Conservation (phyloP, 2,113 vertebrate genomes). For the Caranx melampygus region DNA sequence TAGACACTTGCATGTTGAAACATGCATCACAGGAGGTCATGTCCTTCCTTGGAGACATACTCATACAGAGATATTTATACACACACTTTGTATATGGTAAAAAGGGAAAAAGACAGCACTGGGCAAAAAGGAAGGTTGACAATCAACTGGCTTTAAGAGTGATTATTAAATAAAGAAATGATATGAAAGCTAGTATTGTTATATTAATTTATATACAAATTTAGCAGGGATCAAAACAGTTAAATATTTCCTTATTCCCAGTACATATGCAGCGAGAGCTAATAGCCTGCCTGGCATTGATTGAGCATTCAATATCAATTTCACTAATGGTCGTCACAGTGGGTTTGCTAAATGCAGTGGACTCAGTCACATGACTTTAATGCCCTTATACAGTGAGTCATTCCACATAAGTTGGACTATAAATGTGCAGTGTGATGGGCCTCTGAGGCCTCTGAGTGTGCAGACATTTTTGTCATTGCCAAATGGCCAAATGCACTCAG, state of each 20-base stretch:
- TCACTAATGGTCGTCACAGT: slow-evolving; percentile 35
- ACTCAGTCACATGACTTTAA: slow-evolving; percentile 44
- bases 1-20: not conserved
- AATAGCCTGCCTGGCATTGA: slow-evolving; percentile 10
- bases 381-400: slow-evolving; percentile 57
- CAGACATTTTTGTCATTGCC: slow-evolving; percentile 69
- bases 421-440: slow-evolving; percentile 62
- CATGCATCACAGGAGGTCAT: not conserved
- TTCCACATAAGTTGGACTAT: slow-evolving; percentile 52
- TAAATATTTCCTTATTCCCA: slow-evolving; percentile 1
- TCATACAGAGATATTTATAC: not conserved
- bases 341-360: slow-evolving; percentile 42
- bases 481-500: slow-evolving; percentile 65
- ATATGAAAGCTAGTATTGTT: not conserved
- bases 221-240: not conserved
- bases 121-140: not conserved
- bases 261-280: not conserved
- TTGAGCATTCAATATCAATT: slow-evolving; percentile 52
- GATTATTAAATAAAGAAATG: not conserved
- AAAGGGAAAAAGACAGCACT: not conserved
- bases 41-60: slow-evolving; percentile 18
- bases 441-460: slow-evolving; percentile 66
- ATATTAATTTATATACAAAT: not conserved
- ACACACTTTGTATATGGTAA: not conserved
- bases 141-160: not conserved